Conservation (phyloP, 2,113 vertebrate species). For the Dicentrarchus labrax region DNA sequence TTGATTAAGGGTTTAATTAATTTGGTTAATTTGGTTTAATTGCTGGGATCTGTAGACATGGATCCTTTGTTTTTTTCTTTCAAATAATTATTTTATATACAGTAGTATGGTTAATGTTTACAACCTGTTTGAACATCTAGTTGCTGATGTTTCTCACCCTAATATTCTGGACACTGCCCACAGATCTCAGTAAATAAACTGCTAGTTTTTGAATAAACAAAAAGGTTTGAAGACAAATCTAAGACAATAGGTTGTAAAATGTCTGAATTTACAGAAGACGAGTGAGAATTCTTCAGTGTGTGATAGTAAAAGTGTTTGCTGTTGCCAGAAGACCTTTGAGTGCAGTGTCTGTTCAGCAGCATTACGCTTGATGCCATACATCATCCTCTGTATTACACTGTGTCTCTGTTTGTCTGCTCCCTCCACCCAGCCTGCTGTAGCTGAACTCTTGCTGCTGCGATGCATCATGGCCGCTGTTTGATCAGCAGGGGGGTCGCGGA, state of each 20-base stretch:
- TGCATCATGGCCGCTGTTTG: conserved; percentile 45
- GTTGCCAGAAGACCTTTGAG: neutral
- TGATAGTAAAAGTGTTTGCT: neutral
- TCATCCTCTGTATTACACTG: neutral
- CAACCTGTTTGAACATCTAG: neutral
- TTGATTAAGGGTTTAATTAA: too few species aligned
- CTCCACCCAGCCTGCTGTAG: neutral
- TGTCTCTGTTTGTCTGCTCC: conserved; percentile 9
- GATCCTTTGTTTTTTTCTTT: neutral
- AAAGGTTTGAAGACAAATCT: neutral
- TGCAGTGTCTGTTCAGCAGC: neutral
- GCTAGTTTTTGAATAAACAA: neutral
- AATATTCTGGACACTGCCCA: neutral
- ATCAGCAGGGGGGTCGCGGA: conserved; percentile 19
- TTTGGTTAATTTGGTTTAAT: too few species aligned
- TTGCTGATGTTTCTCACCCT: neutral
- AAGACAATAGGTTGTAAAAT: neutral
- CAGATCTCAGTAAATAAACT: neutral
- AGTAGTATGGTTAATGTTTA: neutral
- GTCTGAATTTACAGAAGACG: neutral
- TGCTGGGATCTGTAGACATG: too few species aligned
- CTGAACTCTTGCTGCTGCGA: conserved; percentile 13
- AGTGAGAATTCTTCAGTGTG: neutral
- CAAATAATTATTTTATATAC: neutral
- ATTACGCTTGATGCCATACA: neutral